Conservation (phyloP, 37 sponge, comb jelly and placozoan species). For the Cladorhizidae sp. region DNA sequence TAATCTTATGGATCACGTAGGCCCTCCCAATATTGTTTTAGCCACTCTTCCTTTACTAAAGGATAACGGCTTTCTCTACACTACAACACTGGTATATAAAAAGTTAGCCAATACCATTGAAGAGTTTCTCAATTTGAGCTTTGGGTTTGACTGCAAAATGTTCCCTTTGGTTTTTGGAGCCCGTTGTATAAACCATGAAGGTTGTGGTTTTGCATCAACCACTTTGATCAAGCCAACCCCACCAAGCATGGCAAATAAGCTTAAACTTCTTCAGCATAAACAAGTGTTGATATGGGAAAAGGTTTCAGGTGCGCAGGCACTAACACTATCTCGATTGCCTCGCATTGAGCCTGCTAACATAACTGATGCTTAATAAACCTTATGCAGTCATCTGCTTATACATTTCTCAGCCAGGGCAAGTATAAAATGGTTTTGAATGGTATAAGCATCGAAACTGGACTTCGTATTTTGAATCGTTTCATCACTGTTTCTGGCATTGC, state of each 20-base stretch:
- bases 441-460: slow-evolving; percentile 28
- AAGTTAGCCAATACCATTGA: not conserved
- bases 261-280: not conserved
- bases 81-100: slow-evolving; percentile 22
- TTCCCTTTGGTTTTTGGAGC: slow-evolving; percentile 43
- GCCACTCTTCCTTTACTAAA: slow-evolving; percentile 36
- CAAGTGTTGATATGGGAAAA: slow-evolving; percentile 4
- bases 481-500: not conserved
- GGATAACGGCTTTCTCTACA: slow-evolving; percentile 11
- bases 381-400: not conserved
- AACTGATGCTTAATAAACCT: not conserved
- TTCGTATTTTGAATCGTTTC: not conserved
- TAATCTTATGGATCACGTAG: slow-evolving; percentile 41
- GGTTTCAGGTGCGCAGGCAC: not conserved
- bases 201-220: not conserved
- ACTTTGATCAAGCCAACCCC: slow-evolving; percentile 15
- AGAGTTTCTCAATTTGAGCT: slow-evolving; percentile 12
- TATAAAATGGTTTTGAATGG: not conserved
- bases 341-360: not conserved
- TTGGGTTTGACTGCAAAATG: slow-evolving; percentile 28
- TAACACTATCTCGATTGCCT: not conserved
- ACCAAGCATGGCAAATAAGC: not conserved
- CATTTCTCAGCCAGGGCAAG: no score
- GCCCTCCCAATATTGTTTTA: slow-evolving; percentile 36
- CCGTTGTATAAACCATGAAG: slow-evolving; percentile 52